These are phyloP conservation scores for Watsonalla binaria DNA, from an alignment of 2,888 invertebrate species.

Conservation along the genomic window DNA sequence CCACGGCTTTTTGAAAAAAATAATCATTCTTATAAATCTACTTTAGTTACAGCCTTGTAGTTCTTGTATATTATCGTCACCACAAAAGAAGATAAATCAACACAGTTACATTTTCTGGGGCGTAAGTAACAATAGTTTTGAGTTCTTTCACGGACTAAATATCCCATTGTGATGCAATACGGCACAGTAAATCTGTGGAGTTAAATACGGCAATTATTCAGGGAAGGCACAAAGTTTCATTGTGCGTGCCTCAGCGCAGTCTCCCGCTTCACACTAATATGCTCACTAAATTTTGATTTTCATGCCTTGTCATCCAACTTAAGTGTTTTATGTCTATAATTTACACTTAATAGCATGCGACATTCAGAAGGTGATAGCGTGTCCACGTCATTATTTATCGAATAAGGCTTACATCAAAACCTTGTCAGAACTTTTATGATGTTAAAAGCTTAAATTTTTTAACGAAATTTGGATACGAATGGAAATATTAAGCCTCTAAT, in stretches of 20 bases:
- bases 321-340: conserved; percentile 52
- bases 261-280: conserved; percentile 43
- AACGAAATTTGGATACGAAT: conserved; percentile 8
- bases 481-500: conserved; percentile 35
- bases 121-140: conserved; percentile 44
- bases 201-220: conserved; percentile 73
- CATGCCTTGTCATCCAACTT: conserved; percentile 68
- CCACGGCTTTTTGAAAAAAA: no score
- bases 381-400: conserved; percentile 23
- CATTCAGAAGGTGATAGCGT: conserved; percentile 34
- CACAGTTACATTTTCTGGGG: conserved; percentile 8
- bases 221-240: conserved; percentile 59
- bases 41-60: no score
- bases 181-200: conserved; percentile 52
- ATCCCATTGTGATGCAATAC: conserved; percentile 51
- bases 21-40: no score
- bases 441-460: conserved; percentile 6
- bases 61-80: not conserved
- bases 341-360: conserved; percentile 49
- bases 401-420: conserved; percentile 13
- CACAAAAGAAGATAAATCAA: conserved; percentile 7
- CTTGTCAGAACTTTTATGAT: conserved; percentile 16
- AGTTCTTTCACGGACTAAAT: conserved; percentile 55
- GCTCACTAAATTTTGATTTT: conserved; percentile 66
- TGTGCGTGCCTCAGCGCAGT: conserved; percentile 48